phyloP scores from a whole-genome alignment of 2,797 vertebrate species.

The Eupleurogrammus muticus region DNA sequence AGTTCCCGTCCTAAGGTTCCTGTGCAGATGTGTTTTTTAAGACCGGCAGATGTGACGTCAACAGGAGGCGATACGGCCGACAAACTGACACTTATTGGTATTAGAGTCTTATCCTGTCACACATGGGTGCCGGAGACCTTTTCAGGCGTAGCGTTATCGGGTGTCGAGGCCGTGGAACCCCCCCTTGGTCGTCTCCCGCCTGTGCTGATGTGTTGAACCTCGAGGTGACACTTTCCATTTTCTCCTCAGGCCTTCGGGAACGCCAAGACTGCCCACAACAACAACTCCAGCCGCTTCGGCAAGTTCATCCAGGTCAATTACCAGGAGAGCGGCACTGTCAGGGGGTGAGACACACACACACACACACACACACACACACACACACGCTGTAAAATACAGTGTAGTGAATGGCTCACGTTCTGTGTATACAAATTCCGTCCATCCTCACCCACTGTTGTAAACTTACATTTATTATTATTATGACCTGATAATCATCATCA shows the following conservation, averaged over 20 bases:
- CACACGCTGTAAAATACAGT: too few relatives aligned
- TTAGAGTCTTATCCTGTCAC: neutral
- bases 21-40: constrained; percentile 10
- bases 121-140: neutral
- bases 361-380: constrained; percentile 2
- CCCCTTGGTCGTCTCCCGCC: constrained; percentile 8
- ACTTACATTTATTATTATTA: neutral
- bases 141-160: neutral
- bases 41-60: neutral
- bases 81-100: too few relatives aligned
- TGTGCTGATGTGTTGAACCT: constrained; percentile 1
- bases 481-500: neutral
- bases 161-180: neutral
- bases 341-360: constrained; percentile 86
- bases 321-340: constrained; percentile 93
- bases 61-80: too few relatives aligned
- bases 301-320: constrained; percentile 98
- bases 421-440: too few relatives aligned
- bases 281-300: constrained; percentile 96
- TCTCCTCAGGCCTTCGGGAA: constrained; percentile 92
- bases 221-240: constrained; percentile 37
- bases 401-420: neutral
- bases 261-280: constrained; percentile 95
- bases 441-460: neutral
- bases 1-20: constrained; percentile 31